A percentile compares a stretch with the other conserved stretches of the same genome.
These are phyloP conservation scores for Passer domesticus DNA, from an alignment of 2,113 vertebrate species.

Conservation along the genomic window DNA sequence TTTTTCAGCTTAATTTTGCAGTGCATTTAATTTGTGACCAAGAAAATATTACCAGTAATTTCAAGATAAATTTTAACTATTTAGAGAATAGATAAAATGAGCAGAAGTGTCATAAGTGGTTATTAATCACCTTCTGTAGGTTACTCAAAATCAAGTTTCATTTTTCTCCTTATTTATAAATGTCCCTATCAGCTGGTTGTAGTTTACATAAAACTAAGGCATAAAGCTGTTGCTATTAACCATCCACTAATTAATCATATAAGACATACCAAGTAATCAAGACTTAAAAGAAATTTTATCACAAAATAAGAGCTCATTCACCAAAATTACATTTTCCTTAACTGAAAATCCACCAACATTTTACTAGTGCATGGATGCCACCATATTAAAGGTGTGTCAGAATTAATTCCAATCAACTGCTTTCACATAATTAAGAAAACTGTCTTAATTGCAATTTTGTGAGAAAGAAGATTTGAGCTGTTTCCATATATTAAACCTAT, in stretches of 20 bases:
- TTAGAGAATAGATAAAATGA: not conserved
- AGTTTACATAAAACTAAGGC: not conserved
- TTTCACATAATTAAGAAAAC: not conserved
- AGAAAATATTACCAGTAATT: not conserved
- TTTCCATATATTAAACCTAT: not conserved
- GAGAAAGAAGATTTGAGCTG: not conserved
- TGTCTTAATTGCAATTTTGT: not conserved
- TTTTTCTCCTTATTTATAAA: not conserved
- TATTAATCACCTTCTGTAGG: not conserved
- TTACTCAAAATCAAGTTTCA: not conserved
- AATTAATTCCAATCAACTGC: not conserved
- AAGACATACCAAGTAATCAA: not conserved
- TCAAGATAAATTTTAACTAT: not conserved
- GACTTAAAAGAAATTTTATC: not conserved
- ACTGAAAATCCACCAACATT: slow-evolving; percentile 3
- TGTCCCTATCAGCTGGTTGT: not conserved
- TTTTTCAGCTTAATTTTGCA: not conserved
- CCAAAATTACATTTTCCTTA: not conserved
- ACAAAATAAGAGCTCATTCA: not conserved
- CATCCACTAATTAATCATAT: not conserved
- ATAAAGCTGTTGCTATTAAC: not conserved
- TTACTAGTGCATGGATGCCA: not conserved
- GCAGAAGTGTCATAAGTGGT: not conserved
- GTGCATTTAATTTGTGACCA: not conserved
- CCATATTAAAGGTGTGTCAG: not conserved